Evolutionary conservation across 2,888 invertebrate genomes (phyloP), one percentile per base, ranked within the genome.

Genomic region (Ectobius pallidus): DNA sequence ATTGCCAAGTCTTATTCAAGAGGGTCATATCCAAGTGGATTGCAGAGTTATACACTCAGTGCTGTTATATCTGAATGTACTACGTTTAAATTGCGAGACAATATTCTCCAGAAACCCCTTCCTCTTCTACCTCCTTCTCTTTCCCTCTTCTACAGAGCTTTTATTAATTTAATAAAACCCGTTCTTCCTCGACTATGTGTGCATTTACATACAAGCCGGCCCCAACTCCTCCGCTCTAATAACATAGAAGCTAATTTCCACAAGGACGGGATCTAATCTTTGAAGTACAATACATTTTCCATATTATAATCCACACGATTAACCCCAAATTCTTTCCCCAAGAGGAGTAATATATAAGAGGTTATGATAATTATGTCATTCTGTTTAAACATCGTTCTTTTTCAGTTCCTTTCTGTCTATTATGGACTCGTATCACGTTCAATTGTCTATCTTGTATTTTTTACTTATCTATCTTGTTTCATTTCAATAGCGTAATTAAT

Each of bases 161-260:
- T 42, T 42, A 42, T 63, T 42, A 63, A 63, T 63, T 63, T 63
- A 63, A 63, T 63, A 42, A 42, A 63, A 63, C 14, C 11, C 63
- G 42, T 63, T 42, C 39, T 20, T 20, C 25, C 63, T 39, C 20
- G 52, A 52, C 52, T 52, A 4, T 32, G 16, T 42, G 42, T 42
- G 25, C 63, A 63, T 42, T 63, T 63, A 42, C 63, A 63, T 63
- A 63, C 63, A 42, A n/a, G 20, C 39, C 11, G 42, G 22, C 14
- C 20, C n/a, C n/a, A n/a, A n/a, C n/a, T n/a, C n/a, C 34, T 34
- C 30, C 30, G 20, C 16, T 42, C 25, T 30, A 42, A 42, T 42
- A 63, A 42, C 63, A 63, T 32, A 42, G 42, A 63, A 63, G 63
- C 63, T 63, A 63, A 63, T 63, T 63, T 63, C 63, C 42, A 22